These are phyloP conservation scores for Tiaroga cobitis DNA, from an alignment of 2,797 vertebrate genomes.

Conservation along the genomic window DNA sequence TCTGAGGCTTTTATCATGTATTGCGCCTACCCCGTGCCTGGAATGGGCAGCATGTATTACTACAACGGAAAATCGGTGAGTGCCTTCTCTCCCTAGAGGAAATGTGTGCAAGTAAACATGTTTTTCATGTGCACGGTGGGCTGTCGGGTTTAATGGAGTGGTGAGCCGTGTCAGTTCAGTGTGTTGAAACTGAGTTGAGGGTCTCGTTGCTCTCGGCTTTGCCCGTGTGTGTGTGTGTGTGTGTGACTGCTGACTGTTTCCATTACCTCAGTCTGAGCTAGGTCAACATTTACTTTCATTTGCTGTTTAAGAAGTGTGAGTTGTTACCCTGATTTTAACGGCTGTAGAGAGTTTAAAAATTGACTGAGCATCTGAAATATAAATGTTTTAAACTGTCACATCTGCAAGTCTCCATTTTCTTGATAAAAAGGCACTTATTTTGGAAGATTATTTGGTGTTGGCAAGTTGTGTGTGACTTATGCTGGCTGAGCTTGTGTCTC, in stretches of 20 bases:
- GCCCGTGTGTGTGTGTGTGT: slow-evolving; percentile 6
- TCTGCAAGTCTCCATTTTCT: neutral
- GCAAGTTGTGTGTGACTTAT: slow-evolving; percentile 45
- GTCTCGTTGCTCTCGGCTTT: slow-evolving; percentile 8
- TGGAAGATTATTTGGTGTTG: neutral
- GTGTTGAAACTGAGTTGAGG: slow-evolving; percentile 33
- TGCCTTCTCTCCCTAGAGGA: slow-evolving; percentile 64
- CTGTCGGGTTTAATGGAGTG: slow-evolving; percentile 27
- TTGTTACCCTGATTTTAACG: neutral
- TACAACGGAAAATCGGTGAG: slow-evolving; percentile 99
- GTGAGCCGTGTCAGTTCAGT: slow-evolving; percentile 31
- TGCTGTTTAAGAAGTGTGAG: slow-evolving; percentile 11
- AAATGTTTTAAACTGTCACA: slow-evolving; percentile 4
- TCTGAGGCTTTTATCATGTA: slow-evolving; percentile 86
- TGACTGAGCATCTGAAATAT: neutral
- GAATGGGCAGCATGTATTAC: slow-evolving; percentile 98
- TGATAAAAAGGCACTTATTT: neutral
- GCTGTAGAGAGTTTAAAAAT: neutral
- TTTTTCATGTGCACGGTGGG: slow-evolving; percentile 28
- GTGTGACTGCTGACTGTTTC: slow-evolving; percentile 61
- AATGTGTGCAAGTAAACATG: slow-evolving; percentile 47
- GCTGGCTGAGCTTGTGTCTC: slow-evolving; percentile 63
- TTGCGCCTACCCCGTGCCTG: slow-evolving; percentile 96
- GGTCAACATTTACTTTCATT: slow-evolving; percentile 53
- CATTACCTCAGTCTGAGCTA: slow-evolving; percentile 68